Evolutionary conservation across 2,888 invertebrate species (phyloP).

Genomic region (Myopa testacea): DNA sequence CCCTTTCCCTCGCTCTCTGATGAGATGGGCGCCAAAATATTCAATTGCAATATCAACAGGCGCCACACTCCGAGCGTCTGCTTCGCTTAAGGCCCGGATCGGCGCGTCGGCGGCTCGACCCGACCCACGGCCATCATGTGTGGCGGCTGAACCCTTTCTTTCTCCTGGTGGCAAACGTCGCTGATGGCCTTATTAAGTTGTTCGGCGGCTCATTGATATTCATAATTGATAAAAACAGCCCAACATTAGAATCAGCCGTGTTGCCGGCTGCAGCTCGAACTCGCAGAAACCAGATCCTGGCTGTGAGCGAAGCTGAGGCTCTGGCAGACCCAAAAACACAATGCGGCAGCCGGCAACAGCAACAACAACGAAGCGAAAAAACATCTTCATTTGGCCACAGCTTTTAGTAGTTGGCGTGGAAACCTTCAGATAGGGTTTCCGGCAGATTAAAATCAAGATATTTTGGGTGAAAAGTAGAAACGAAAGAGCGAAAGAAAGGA

Average conservation of each 20-base stretch:
- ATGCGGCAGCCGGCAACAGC: background rate
- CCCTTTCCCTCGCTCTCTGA: background rate
- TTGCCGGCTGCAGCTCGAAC: background rate
- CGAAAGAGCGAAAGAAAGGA: background rate
- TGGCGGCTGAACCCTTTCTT: background rate
- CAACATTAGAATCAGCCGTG: slow-evolving; percentile 37
- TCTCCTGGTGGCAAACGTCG: background rate
- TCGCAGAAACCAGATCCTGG: background rate
- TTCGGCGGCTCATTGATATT: slow-evolving; percentile 53
- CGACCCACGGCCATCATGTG: background rate
- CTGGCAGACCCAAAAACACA: slow-evolving; percentile 1
- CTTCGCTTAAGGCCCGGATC: background rate
- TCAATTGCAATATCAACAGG: slow-evolving; percentile 10
- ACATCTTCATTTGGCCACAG: slow-evolving; percentile 29
- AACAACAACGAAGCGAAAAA: background rate
- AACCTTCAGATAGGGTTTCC: background rate
- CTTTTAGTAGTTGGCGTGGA: background rate
- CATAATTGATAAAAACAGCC: slow-evolving; percentile 51
- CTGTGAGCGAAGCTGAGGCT: too few species aligned
- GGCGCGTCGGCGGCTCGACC: too few species aligned
- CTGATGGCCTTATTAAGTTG: slow-evolving; percentile 52
- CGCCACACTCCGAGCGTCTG: slow-evolving; percentile 11
- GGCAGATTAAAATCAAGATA: slow-evolving; percentile 7
- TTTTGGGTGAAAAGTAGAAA: background rate
- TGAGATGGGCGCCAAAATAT: slow-evolving; percentile 16